Base-by-base conservation (phyloP, 2,113 vertebrate genomes). In the Ictidomys tridecemlineatus region DNA sequence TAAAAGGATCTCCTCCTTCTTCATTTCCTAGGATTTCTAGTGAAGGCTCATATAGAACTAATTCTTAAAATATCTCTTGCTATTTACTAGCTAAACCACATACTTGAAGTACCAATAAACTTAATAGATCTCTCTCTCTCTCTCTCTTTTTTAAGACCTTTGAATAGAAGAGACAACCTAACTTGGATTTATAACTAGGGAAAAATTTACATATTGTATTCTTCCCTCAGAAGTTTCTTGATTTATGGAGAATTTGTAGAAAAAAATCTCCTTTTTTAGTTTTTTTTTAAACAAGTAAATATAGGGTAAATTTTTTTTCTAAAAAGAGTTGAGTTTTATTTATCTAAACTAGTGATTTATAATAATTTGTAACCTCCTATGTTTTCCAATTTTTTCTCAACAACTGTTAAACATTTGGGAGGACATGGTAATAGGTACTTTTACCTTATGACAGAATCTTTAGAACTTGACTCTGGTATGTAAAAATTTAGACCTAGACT, bases 11-110 rank as follows among this genome's bases (percentile, higher is more conserved):
- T 74, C 78, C 79, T 53, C 48, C 48, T 95, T 94, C 18, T 53
- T 94, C 37, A 58, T 95, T 80, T 95, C 69, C 63, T 94, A 92
- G 84, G 85, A 86, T 80, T 95, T 72, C 87, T 95, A 22, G 69
- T 92, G 56, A 89, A 82, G 93, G 70, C 30, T 48, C 26, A 17
- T 93, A 45, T 26, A 73, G 22, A 85, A 67, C 48, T 65, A 53
- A 86, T 84, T 94, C 32, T 83, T 89, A 65, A 89, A 45, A 45
- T 45, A 45, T 45, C 8, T 45, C 45, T 45, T 45, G 45, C 45
- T 45, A 45, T 45, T 86, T 96, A 84, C 56, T 74, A 83, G 48
- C 42, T 84, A 37, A 84, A 70, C 42, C 6, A 53, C 20, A 17
- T 53, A 61, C 74, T 93, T 86, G 72, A 88, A 72, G 24, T 76